These are phyloP conservation scores for Perdix hodgsoniae DNA, from an alignment of 2,797 vertebrate species.

Conservation along the genomic window DNA sequence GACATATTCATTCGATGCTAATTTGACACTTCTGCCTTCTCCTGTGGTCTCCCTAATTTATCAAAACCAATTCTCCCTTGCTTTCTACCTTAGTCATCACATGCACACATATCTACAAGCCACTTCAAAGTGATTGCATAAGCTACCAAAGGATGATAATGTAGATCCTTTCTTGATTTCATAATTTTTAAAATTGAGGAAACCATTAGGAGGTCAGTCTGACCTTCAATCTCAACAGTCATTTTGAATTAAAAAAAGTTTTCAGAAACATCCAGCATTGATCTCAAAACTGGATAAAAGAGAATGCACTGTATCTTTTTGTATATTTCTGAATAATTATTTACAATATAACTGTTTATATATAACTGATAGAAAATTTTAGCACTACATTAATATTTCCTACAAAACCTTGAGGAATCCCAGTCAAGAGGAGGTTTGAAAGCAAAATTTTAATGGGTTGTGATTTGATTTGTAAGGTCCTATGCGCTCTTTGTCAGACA, in stretches of 20 bases:
- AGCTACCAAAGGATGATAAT: neutral
- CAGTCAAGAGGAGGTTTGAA: neutral
- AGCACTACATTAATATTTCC: neutral
- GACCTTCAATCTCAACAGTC: neutral
- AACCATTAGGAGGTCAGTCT: neutral
- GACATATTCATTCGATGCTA: neutral
- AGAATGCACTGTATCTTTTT: neutral
- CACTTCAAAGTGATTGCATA: neutral
- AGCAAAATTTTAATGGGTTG: neutral
- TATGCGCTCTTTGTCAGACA: neutral
- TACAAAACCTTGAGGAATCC: neutral
- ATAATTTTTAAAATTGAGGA: neutral
- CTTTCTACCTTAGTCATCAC: neutral
- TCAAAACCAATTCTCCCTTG: neutral
- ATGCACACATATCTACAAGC: fast-evolving
- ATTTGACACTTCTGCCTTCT: neutral
- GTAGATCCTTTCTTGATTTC: neutral
- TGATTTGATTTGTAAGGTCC: neutral
- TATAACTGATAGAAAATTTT: neutral
- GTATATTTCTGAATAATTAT: neutral
- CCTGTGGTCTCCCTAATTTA: neutral
- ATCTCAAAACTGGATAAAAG: neutral
- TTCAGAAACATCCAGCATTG: neutral
- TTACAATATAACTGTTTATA: neutral
- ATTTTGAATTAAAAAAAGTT: neutral